Base-by-base conservation (phyloP, 2,797 vertebrate genomes). In the Dendrocincla fuliginosa region DNA sequence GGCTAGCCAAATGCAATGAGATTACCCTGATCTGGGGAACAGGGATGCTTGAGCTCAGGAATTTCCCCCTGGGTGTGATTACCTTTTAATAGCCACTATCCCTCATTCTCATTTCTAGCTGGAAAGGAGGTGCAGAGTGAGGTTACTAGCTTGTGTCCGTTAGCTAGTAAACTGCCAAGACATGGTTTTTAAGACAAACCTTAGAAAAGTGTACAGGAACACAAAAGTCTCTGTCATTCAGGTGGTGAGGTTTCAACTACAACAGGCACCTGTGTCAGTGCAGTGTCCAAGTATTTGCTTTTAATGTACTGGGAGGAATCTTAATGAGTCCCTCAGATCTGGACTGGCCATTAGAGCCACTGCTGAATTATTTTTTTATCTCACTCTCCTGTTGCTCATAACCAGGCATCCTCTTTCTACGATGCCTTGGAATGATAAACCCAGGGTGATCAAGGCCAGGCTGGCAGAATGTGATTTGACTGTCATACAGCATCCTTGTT, bases 61-160 rank as follows among this genome's bases (percentile, higher is more conserved):
- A 85, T 90, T 94, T 95, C 60, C 79, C 91, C 28, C 5, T 8
- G 50, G 93, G 15, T 35, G 24, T 82, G 84, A 78, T 94, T 93
- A 77, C 59, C 35, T 82, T 57, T 22, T 78, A 63, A 85, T 16
- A 93, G 67, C 33, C 53, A 18, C 84, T 39, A 60, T 95, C 35
- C 73, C 57, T 77, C 8, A 59, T 65, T 55, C 70, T 70, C 57
- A 19, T 37, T 39, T 83, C 84, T 65, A 44, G 22, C n/a, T 68
- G n/a, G 19, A 74, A 89, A 83, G 24, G 35, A 87, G 42, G 33
- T 35, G 28, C 56, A 82, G 49, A 47, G 33, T 3, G 2, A 68
- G 37, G 79, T 92, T 74, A 11, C 73, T 65, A 28, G 39, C 52
- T 76, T 63, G 41, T 78, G 63, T 44, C 30, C 23, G 46, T 86